Evolutionary conservation across 1,140 invertebrate species (phyloP).

Genomic region (Drosophila novamexicana): DNA sequence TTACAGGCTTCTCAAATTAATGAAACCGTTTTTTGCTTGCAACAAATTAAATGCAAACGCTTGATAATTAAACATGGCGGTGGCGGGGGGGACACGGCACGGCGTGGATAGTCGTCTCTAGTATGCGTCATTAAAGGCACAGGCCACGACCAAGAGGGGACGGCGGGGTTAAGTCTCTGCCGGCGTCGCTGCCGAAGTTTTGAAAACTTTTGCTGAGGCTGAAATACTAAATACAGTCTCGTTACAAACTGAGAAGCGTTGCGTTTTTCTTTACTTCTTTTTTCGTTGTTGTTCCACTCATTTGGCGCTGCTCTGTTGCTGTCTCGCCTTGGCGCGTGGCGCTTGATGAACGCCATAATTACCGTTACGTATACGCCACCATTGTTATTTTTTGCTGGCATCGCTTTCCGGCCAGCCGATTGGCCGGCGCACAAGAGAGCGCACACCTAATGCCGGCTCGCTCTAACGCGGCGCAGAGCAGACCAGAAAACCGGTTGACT

Average conservation of each 20-base stretch:
- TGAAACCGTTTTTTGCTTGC: conserved; percentile 73
- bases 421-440: conserved; percentile 55
- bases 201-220: conserved; percentile 78
- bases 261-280: conserved; percentile 39
- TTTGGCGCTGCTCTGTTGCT: conserved; percentile 19
- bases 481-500: conserved; percentile 57
- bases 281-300: conserved; percentile 4
- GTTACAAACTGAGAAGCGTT: conserved; percentile 78
- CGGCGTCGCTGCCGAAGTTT: conserved; percentile 59
- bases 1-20: conserved; percentile 62
- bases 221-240: conserved; percentile 84
- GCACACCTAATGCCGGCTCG: conserved; percentile 10
- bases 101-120: neutral
- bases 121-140: conserved; percentile 47
- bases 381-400: conserved; percentile 78
- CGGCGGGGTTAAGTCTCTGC: conserved; percentile 8
- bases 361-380: conserved; percentile 83
- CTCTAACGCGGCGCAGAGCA: conserved; percentile 4
- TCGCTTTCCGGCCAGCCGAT: conserved; percentile 56
- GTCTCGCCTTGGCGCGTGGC: conserved; percentile 50
- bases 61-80: conserved; percentile 70
- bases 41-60: conserved; percentile 80
- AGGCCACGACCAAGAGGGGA: neutral
- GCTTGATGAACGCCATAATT: conserved; percentile 84
- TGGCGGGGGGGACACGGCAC: conserved; percentile 20